Base-by-base conservation (phyloP, 1,140 invertebrate genomes). In the Brachionus paranguensis region DNA sequence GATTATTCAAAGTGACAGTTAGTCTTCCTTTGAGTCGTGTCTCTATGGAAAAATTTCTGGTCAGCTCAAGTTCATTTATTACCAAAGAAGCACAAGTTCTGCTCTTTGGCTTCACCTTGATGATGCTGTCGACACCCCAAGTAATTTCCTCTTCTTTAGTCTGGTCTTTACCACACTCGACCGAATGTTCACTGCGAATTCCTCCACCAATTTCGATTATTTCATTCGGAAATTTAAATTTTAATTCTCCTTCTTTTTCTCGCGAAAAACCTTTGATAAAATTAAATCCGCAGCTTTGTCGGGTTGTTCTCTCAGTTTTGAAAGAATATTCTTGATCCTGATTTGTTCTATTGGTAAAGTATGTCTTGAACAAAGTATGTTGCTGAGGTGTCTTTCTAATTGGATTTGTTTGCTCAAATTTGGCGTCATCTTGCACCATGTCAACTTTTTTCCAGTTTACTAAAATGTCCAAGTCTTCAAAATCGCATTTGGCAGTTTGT, bases 281-380 rank as follows among this genome's bases (percentile, higher is more conserved):
- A 11, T 83, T 85, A 6, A 90, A 88, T 0, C 87, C 88, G 84
- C 88, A 89, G 3, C 88, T 86, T 45, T 88, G 89, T n/a, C 87
- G 85, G 5, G 90, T 91, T 27, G 89, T 88, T 53, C 90, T 83
- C 81, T 91, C 90, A 10, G 91, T 90, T 83, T 89, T 88, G 84
- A 91, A 89, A 6, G 90, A 90, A 86, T 91, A 91, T 33, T 90
- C 89, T 84, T 91, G 90, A 12, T 88, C 86, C 29, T 86, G 78
- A 17, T 89, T 86, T 8, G 90, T 91, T 72, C 87, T 88, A 85
- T 91, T 91, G 7, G 88, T 88, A 87, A 90, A 91, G 29, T 89
- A 87, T 6, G 90, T 91, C 72, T 88, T 89, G 85, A 91, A 91
- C 6, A 89, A 86, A 17, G 89, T 88, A 84, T 87, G 87, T 24